These are phyloP conservation scores for Acleris laterana DNA, from an alignment of 2,888 invertebrate genomes.

Conservation along the genomic window DNA sequence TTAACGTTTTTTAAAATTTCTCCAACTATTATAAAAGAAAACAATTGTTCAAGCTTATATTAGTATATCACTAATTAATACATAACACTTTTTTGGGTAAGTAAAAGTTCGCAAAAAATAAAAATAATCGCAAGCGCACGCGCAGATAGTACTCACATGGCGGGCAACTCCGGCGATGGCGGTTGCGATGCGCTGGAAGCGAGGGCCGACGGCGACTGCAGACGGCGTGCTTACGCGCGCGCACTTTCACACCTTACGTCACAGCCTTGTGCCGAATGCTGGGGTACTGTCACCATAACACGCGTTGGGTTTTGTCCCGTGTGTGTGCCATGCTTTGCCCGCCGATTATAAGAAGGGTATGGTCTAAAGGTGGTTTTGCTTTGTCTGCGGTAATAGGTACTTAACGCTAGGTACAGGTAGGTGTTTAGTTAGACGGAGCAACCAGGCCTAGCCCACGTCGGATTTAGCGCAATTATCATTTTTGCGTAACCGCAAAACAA, in stretches of 20 bases:
- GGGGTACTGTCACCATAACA: conserved; percentile 30
- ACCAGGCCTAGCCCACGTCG: too few species aligned
- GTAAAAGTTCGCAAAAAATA: background rate
- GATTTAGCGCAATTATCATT: too few species aligned
- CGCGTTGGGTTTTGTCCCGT: background rate
- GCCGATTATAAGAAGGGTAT: too few species aligned
- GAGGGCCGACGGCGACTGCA: conserved; percentile 44
- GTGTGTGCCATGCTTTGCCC: background rate
- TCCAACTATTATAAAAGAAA: too few species aligned
- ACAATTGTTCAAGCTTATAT: too few species aligned
- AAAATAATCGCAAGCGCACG: conserved; percentile 31
- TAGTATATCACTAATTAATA: too few species aligned
- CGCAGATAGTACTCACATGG: conserved; percentile 48
- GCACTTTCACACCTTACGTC: conserved; percentile 78
- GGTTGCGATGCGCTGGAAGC: conserved; percentile 52
- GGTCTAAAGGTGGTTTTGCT: too few species aligned
- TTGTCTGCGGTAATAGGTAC: background rate
- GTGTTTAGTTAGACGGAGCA: too few species aligned
- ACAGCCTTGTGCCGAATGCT: conserved; percentile 61
- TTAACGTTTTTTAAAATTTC: too few species aligned
- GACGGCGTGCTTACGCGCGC: conserved; percentile 41
- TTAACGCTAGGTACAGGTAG: background rate
- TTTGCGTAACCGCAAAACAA: too few species aligned
- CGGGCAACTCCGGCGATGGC: conserved; percentile 37
- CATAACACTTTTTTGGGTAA: background rate